Conservation (phyloP, 2,888 invertebrate species). For the Metalampra italica region DNA sequence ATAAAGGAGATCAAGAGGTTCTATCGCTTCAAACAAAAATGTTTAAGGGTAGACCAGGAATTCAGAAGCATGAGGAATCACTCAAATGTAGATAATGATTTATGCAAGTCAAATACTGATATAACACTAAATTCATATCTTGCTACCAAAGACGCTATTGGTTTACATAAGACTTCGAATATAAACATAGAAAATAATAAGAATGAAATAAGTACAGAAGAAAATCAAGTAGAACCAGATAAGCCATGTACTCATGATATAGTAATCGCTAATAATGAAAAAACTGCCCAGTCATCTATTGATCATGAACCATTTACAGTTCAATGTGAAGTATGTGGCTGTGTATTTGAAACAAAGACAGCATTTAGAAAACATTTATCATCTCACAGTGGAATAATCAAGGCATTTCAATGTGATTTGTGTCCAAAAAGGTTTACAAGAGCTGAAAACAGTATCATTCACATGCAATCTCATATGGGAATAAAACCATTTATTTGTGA, state of each 20-base stretch:
- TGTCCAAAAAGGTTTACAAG: constrained; percentile 54
- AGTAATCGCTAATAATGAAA: no score
- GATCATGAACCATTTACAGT: not conserved
- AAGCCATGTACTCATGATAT: no score
- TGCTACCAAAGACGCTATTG: no score
- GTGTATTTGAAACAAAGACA: constrained; percentile 23
- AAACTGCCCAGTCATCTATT: not conserved
- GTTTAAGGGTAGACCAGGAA: constrained; percentile 19
- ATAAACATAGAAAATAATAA: not conserved
- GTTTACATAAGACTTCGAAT: not conserved
- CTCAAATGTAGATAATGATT: not conserved
- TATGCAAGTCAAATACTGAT: not conserved
- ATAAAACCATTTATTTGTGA: constrained; percentile 69
- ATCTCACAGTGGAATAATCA: constrained; percentile 42
- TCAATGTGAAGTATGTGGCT: constrained; percentile 34
- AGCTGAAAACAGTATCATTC: constrained; percentile 59
- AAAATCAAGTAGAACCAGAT: not conserved
- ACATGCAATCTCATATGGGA: constrained; percentile 70
- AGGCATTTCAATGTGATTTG: constrained; percentile 43
- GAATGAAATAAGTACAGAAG: not conserved
- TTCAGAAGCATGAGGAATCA: not conserved
- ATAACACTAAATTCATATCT: not conserved
- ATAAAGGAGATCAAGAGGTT: constrained; percentile 27
- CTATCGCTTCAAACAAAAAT: constrained; percentile 34
- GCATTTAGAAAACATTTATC: constrained; percentile 41